Conservation (phyloP, 1,140 invertebrate genomes). For the Solenopsis fugax region DNA sequence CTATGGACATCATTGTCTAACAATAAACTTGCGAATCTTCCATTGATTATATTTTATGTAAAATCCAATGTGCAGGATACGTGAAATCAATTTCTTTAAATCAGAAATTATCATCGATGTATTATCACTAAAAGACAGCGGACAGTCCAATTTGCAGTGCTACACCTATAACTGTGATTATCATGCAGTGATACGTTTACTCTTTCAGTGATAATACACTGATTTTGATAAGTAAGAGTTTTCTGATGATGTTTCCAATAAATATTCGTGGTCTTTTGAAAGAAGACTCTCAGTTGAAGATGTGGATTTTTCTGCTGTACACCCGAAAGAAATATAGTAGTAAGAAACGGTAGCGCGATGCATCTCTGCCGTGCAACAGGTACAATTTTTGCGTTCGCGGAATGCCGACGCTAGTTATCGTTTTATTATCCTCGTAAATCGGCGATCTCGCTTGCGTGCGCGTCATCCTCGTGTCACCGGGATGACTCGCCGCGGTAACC, state of each 20-base stretch:
- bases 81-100: background rate
- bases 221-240: no score
- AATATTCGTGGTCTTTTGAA: no score
- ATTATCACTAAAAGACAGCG: no score
- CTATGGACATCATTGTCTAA: constrained; percentile 10
- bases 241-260: no score
- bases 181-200: no score
- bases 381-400: constrained; percentile 56
- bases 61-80: constrained; percentile 21
- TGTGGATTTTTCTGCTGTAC: background rate
- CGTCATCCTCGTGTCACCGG: constrained; percentile 57
- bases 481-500: constrained; percentile 50
- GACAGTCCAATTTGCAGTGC: no score
- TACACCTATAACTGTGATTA: no score
- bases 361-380: constrained; percentile 47
- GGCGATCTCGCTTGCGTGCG: constrained; percentile 43
- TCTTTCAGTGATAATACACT: no score
- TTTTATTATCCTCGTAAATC: constrained; percentile 64
- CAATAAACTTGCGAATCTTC: background rate
- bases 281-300: background rate
- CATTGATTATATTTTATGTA: constrained; percentile 36
- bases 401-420: constrained; percentile 58
- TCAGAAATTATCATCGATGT: no score
- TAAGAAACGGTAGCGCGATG: constrained; percentile 34
- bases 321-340: constrained; percentile 23